Evolutionary conservation across 2,113 vertebrate species (phyloP).

Genomic region (Oxyruncus cristatus): DNA sequence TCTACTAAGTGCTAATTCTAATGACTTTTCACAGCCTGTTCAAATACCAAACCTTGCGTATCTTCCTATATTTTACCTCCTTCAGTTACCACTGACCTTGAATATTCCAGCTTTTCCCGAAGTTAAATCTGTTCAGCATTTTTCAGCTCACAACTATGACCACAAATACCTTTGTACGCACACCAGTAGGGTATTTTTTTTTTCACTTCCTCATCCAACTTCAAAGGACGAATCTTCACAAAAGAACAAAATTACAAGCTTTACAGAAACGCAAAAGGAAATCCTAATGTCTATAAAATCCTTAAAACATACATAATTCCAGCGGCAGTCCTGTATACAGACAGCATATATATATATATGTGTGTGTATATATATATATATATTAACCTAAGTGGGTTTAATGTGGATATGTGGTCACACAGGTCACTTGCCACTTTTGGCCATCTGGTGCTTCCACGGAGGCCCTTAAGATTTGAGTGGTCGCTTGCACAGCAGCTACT

Average conservation of each 20-base stretch:
- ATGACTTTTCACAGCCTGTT: background rate
- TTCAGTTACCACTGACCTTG: background rate
- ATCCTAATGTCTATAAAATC: background rate
- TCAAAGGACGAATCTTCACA: background rate
- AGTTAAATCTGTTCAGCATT: background rate
- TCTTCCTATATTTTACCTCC: background rate
- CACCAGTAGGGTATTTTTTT: background rate
- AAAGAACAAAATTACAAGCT: conserved; percentile 41
- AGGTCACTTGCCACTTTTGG: background rate
- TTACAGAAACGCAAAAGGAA: conserved; percentile 41
- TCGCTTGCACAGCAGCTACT: background rate
- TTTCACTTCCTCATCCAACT: conserved; percentile 41
- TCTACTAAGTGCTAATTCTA: background rate
- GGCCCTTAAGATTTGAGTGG: background rate
- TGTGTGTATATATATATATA: background rate
- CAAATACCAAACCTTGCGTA: background rate
- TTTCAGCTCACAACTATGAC: background rate
- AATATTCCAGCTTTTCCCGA: conserved; percentile 39
- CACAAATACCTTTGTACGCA: background rate
- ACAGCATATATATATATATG: background rate
- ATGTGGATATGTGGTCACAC: background rate
- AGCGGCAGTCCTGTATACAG: conserved; percentile 33
- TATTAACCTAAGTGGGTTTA: background rate
- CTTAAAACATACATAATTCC: background rate
- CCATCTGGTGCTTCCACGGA: background rate